Evolutionary conservation across 2,113 vertebrate species (phyloP), one percentile per base, ranked within the genome.

Genomic region (Leucopsar rothschildi): DNA sequence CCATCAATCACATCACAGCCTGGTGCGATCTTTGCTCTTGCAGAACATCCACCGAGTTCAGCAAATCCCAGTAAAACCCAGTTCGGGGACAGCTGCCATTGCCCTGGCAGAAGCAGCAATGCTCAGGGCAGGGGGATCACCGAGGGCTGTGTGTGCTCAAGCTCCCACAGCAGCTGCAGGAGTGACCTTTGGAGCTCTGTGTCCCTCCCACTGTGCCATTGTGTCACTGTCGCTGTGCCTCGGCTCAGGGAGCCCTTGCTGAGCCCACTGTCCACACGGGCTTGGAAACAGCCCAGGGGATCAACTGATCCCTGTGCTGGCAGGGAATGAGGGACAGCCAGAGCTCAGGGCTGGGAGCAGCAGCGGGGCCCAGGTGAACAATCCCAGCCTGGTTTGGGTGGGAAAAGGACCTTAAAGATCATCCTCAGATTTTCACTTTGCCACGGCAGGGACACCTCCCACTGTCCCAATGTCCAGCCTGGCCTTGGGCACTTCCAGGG

Each of bases 61-160:
- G 39, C 50, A 14, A 33, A 31, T 1, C 25, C 49, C 49, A 21
- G 44, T 0, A 10, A 18, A 5, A 12, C 31, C 33, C 33, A 1
- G 39, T 0, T 0, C 1, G 0, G 57, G 63, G 28, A 11, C 15
- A 25, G 2, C 12, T 15, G 42, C 4, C 5, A 15, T 1, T 3
- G 6, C 49, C 57, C 2, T 24, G 11, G 33, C 35, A 39, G 9
- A 15, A 72, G 8, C 0, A 45, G 37, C 2, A 5, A 2, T 4
- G 28, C 27, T 1, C 27, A 16, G 28, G 33, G 31, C 19, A 14
- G 1, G 53, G 61, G n/a, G 19, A 27, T 6, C 0, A 0, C 0
- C 7, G 10, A 2, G 52, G 4, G 7, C 18, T 0, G 5, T 0
- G 2, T 0, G 3, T 2, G 11, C 55, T 2, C 45, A 24, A 20